Evolutionary conservation across 2,888 invertebrate genomes (phyloP).

Genomic region (Rhagium mordax): DNA sequence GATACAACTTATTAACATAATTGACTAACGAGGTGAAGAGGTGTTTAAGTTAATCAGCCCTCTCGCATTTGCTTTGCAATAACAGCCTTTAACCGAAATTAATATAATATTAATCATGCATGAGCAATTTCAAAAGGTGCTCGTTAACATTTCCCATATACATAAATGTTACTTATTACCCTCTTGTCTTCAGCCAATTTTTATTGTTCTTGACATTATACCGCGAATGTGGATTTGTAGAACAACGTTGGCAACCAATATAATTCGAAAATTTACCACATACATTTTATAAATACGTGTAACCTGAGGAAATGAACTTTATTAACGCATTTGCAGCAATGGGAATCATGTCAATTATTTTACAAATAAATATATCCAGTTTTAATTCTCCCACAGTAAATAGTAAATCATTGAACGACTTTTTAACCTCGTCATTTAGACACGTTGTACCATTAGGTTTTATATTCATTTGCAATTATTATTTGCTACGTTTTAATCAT

Average conservation of each 20-base stretch:
- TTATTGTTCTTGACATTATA: slow-evolving; percentile 43
- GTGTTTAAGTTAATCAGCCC: not conserved
- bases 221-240: slow-evolving; percentile 42
- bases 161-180: slow-evolving; percentile 37
- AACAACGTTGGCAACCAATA: slow-evolving; percentile 30
- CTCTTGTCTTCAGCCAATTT: slow-evolving; percentile 28
- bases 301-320: slow-evolving; percentile 30
- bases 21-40: not conserved
- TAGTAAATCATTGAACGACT: slow-evolving; percentile 26
- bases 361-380: slow-evolving; percentile 1
- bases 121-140: slow-evolving; percentile 35
- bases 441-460: not conserved
- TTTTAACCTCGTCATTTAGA: slow-evolving; percentile 21
- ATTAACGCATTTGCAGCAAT: slow-evolving; percentile 24
- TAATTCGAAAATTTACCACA: slow-evolving; percentile 28
- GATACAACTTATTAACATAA: not conserved
- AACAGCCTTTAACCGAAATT: slow-evolving; percentile 27
- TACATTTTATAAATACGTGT: slow-evolving; percentile 30
- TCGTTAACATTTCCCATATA: slow-evolving; percentile 31
- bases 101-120: slow-evolving; percentile 41
- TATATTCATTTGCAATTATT: not conserved
- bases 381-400: slow-evolving; percentile 19
- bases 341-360: slow-evolving; percentile 39
- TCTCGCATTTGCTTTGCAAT: not conserved
- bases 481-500: not conserved